Evolutionary conservation across 2,888 invertebrate species (phyloP), one percentile per base, ranked within the genome.

Genomic region (Acronicta psi): DNA sequence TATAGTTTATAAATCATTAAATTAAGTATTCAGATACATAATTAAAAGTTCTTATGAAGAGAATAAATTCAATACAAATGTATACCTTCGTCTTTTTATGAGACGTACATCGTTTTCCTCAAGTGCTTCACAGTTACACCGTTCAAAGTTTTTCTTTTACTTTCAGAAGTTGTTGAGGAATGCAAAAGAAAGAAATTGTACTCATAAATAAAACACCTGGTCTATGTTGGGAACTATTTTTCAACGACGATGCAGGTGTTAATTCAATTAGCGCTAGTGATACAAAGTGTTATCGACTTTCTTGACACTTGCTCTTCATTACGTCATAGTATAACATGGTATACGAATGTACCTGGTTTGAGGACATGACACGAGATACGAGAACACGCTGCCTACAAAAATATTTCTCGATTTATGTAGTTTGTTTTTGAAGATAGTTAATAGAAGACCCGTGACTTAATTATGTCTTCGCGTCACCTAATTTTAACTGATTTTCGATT

Each of bases 151-250:
- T 68, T 69, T 62, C 20, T 41, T 61, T 62, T 41, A 29, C 31
- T 45, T 45, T 68, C 16, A 25, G 17, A 29, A 34, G 14, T 41
- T 31, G 14, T 50, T 41, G 13, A 58, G 29, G 49, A 70, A 67
- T 70, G 59, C 49, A 70, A 70, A 67, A 70, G 38, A 72, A 71
- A 61, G 51, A 72, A 67, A 57, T 42, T 20, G 41, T 53, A 11
- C 46, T 70, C 58, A 62, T 70, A 63, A 56, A 72, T 63, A 59
- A 68, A 68, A 72, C 68, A 72, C 62, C 73, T 56, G 63, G 54
- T 37, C 31, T 47, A 41, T 13, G 68, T 55, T 59, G 62, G 42
- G 53, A 61, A 70, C 41, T 49, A 65, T 58, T 69, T 56, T 56
- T 52, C 58, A 56, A 60, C 37, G 44, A 43, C 34, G 63, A 42